Conservation (phyloP, 2,888 invertebrate species). For the Callosobruchus maculatus region DNA sequence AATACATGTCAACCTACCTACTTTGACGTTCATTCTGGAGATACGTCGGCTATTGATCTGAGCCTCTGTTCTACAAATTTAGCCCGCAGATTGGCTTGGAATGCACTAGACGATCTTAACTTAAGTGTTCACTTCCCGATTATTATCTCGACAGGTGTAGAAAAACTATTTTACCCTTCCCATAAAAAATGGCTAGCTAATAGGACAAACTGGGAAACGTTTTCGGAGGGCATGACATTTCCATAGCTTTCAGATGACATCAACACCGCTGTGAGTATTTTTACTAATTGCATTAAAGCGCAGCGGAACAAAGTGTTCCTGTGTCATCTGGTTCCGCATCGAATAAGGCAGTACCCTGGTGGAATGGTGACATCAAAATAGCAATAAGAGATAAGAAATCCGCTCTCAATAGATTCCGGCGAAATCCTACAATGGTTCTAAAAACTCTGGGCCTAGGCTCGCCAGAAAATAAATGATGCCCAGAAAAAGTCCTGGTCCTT, state of each 20-base stretch:
- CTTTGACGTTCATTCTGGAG: neutral
- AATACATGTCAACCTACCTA: neutral
- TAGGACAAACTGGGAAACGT: neutral
- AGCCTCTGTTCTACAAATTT: neutral
- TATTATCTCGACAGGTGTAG: neutral
- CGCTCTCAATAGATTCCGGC: neutral
- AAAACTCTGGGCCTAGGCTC: neutral
- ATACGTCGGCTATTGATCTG: neutral
- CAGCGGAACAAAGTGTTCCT: no score
- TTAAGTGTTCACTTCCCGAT: conserved; percentile 1
- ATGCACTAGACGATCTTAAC: neutral
- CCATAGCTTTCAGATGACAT: no score
- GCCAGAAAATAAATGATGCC: neutral
- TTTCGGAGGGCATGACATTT: no score
- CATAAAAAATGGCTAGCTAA: neutral
- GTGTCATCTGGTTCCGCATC: neutral
- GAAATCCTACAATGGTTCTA: neutral
- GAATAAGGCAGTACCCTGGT: neutral
- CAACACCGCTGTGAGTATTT: no score
- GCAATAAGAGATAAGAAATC: neutral
- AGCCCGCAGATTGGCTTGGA: neutral
- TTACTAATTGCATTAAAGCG: no score
- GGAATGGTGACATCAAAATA: neutral
- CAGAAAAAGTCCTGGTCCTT: neutral
- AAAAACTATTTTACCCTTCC: neutral